Conservation (phyloP, 2,797 vertebrate species). For the Neoniphon sammara region DNA sequence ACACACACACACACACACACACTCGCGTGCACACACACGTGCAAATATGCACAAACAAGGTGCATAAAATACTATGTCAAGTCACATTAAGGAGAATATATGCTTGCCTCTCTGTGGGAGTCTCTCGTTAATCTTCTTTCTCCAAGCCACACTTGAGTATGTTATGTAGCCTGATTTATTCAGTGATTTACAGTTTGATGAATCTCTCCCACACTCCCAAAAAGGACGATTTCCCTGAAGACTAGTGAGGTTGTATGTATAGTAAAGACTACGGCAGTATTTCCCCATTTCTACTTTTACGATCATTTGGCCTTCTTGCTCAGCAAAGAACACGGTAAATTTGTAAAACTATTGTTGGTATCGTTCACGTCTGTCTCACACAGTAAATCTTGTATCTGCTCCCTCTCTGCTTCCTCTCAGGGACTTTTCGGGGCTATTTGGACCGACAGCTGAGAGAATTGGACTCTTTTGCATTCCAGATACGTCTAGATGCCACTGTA, state of each 20-base stretch:
- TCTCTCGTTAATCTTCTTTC: constrained; percentile 46
- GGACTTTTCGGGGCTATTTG: constrained; percentile 40
- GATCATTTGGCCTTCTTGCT: background rate
- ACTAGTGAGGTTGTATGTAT: background rate
- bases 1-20: constrained; percentile 12
- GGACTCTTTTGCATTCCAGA: constrained; percentile 35
- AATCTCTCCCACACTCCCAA: constrained; percentile 12
- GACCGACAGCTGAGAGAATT: constrained; percentile 32
- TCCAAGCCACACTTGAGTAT: constrained; percentile 19
- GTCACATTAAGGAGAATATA: constrained; percentile 9
- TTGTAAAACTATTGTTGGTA: constrained; percentile 41
- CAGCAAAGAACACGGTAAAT: constrained; percentile 26
- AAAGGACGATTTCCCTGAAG: constrained; percentile 34
- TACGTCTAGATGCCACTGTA: constrained; percentile 40
- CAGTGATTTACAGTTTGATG: constrained; percentile 41
- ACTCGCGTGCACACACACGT: constrained; percentile 5
- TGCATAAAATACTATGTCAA: constrained; percentile 13
- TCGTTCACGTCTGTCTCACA: constrained; percentile 22
- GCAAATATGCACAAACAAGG: constrained; percentile 4
- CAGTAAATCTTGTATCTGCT: constrained; percentile 26
- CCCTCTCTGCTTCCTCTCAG: constrained; percentile 52
- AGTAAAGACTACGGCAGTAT: constrained; percentile 10
- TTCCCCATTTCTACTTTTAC: constrained; percentile 41
- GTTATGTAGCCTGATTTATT: constrained; percentile 36
- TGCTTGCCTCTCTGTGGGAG: constrained; percentile 10